Base-by-base conservation (phyloP, 2,888 invertebrate genomes). In the Leucophenga montana region DNA sequence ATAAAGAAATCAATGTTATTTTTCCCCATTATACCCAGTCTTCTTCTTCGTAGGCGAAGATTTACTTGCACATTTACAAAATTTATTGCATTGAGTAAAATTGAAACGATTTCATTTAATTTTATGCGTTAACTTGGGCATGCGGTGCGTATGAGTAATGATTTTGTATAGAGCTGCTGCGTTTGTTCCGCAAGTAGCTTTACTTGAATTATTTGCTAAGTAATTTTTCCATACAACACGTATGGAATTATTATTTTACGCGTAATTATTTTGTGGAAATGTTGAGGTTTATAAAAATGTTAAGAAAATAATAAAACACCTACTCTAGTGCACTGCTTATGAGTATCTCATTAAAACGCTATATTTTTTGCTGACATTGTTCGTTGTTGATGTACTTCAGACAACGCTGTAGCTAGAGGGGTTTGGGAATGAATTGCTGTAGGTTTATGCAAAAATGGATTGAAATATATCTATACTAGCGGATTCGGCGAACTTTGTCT, bases 1-100 rank as follows among this genome's bases (percentile, higher is more conserved):
- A 81, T 81, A 81, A 83, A 81, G 82, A 83, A 81, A 83, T 83
- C 84, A 81, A 81, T 81, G 82, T 75, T 80, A 72, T 78, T 77
- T 76, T 68, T 39, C 71, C 59, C 53, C 70, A 48, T 27, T 62
- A 8, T 56, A 20, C n/a, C 33, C 31, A 6, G 16, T 27, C 33
- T 39, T 59, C 6, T 16, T 59, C n/a, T 56, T 56, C 14, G 3
- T 56, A 11, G 6, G 22, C 11, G 11, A 18, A 16, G 44, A 61
- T 44, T 61, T 61, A 61, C 44, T 61, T 61, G 18, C 33, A 39
- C 11, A 61, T 61, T 33, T 61, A 16, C 11, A 16, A 13, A 61
- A 61, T 61, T 61, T 16, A 61, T 61, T 61, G 61, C 61, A 18
- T n/a, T 11, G 39, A 18, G 39, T 61, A 39, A 61, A 33, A 18